Evolutionary conservation across 2,113 vertebrate genomes (phyloP), one percentile per base, ranked within the genome.

Genomic region (Panthera uncia): DNA sequence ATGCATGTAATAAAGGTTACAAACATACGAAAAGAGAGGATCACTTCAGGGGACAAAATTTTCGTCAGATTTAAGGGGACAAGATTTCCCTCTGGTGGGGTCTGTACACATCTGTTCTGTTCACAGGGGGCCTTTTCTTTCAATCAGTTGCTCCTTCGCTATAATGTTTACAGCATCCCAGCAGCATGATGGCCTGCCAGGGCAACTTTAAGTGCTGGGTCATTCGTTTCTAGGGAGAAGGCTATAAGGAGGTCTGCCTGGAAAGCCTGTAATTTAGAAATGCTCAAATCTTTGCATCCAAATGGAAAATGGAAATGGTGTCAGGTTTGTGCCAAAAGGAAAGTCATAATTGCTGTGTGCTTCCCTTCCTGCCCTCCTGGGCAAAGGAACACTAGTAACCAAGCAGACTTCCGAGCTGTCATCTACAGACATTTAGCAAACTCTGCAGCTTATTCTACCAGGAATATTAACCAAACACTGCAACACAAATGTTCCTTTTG

Each of bases 221-320:
- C 57, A 79, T 82, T 50, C 36, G 33, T 81, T 92, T 89, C 69
- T 55, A 48, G 23, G 71, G 93, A 78, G 71, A 21, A 84, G 2
- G 95, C 97, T 95, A 55, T 52, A 27, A 55, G 91, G 89, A 97
- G 36, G 33, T n/a, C 61, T 97, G 79, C 84, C 41, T 84, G 31
- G 33, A 94, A 98, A 96, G 38, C 78, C 31, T 88, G 31, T 83
- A 94, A 97, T 95, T 98, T 96, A 95, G 86, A 97, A 96, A 93
- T 74, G 80, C 63, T 93, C 78, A 92, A 86, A 97, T 79, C 86
- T 98, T 98, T 96, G 91, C 36, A 73, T 69, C 31, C 31, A 93
- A 92, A 95, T 93, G 36, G 89, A 78, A 97, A 94, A 97, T 85
- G 55, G 71, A 96, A 94, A 89, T n/a, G 21, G 16, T 96, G 25